These are phyloP conservation scores for Camelus dromedarius DNA, from an alignment of 2,113 vertebrate species.

Conservation along the genomic window DNA sequence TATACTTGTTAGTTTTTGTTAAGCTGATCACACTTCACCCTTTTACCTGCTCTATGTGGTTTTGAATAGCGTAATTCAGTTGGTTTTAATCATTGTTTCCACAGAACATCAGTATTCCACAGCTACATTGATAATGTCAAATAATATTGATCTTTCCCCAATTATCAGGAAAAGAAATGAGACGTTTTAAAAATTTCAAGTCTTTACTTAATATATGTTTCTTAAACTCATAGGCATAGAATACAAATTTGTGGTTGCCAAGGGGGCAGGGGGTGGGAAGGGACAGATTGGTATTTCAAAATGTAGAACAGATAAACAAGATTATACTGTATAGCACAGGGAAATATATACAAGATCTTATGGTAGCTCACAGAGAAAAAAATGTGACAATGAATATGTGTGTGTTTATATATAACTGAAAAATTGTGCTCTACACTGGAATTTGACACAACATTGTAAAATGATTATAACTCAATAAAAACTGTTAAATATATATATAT, in stretches of 20 bases:
- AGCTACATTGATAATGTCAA: not conserved
- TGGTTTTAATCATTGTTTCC: not conserved
- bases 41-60: not conserved
- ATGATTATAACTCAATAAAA: too few species aligned
- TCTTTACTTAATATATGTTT: constrained; percentile 20
- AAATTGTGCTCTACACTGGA: too few species aligned
- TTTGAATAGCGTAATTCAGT: not conserved
- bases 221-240: not conserved
- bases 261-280: too few species aligned
- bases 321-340: too few species aligned
- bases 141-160: not conserved
- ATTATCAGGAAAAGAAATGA: not conserved
- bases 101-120: not conserved
- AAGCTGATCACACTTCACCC: not conserved
- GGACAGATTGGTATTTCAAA: too few species aligned
- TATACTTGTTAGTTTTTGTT: not conserved
- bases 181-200: not conserved
- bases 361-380: too few species aligned
- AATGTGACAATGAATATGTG: too few species aligned
- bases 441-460: too few species aligned
- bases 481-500: not conserved
- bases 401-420: too few species aligned
- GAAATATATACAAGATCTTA: too few species aligned
- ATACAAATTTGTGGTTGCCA: too few species aligned
- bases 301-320: too few species aligned